Base-by-base conservation (phyloP, 2,797 vertebrate species). In the Danio tinwini region DNA sequence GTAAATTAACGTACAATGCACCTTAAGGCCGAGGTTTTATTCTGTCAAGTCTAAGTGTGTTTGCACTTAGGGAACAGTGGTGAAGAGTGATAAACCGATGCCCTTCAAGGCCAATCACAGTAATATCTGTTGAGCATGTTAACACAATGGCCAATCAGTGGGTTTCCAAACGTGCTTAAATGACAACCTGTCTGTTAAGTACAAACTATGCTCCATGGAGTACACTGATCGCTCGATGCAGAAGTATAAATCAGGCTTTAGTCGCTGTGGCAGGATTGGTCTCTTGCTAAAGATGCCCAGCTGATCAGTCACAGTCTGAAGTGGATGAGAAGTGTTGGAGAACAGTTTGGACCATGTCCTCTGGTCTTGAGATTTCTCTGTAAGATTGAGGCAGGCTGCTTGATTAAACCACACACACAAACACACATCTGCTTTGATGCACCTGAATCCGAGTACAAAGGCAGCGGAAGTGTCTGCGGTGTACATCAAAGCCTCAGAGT, bases 301-400 rank as follows among this genome's bases (percentile, higher is more conserved):
- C 45, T 50, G 21, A 62, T 45, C 21, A 63, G 17, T 21, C 42
- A 13, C 47, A n/a, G 52, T 58, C 44, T 61, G 39, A 69, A 72
- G 69, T 72, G 39, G 42, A 58, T 68, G 53, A 58, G 40, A 68
- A 49, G 53, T 68, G 63, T 29, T 29, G 62, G 29, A 13, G 21
- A 37, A 52, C 37, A 50, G 45, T 58, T 61, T 52, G 8, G 17
- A 62, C 9, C 4, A 13, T 8, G 6, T 78, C n/a, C 65, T 61
- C 76, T 10, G 21, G 77, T 17, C 21, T 63, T 63, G n/a, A 55
- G 76, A 61, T 79, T 79, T 79, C 69, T 65, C 65, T 70, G 8
- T 52, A 78, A 45, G 45, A 70, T 62, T 78, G 76, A 78, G 53
- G 73, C 55, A 42, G 64, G 17, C 16, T 81, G 58, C 73, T 69